Evolutionary conservation across 2,113 vertebrate genomes (phyloP).

Genomic region (Brachyistius frenatus): DNA sequence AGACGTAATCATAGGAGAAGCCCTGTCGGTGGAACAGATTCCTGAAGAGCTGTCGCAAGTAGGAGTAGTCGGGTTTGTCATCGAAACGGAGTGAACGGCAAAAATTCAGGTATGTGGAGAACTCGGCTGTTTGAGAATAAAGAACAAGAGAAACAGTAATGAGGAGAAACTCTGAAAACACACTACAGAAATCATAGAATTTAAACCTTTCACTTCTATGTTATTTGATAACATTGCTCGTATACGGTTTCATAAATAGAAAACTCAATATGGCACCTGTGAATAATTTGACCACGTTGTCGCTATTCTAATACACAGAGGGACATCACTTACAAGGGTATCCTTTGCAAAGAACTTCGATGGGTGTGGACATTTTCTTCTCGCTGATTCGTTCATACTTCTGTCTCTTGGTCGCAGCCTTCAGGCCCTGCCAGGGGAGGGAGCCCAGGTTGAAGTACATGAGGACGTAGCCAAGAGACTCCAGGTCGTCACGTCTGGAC

Average conservation of each 20-base stretch:
- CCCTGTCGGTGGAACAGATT: conserved; percentile 98
- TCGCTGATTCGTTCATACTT: conserved; percentile 98
- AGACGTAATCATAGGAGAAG: conserved; percentile 97
- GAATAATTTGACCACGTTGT: neutral
- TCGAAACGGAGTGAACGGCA: conserved; percentile 98
- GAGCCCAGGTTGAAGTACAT: conserved; percentile 99
- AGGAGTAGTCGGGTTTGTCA: conserved; percentile 97
- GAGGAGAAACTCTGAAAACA: neutral
- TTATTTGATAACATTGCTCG: neutral
- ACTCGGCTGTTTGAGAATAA: conserved; percentile 86
- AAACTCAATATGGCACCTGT: neutral
- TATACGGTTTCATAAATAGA: neutral
- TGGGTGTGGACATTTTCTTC: conserved; percentile 99
- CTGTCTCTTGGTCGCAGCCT: conserved; percentile 98
- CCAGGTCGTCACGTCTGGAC: conserved; percentile 96
- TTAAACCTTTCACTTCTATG: too few species aligned
- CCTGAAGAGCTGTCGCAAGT: conserved; percentile 96
- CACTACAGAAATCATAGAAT: too few species aligned
- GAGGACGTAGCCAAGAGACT: conserved; percentile 96
- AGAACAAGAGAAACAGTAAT: neutral
- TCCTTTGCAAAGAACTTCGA: conserved; percentile 97
- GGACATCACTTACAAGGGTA: conserved; percentile 92
- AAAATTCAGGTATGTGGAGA: conserved; percentile 98
- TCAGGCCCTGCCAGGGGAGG: conserved; percentile 97
- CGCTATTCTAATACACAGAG: neutral